Evolutionary conservation across 2,797 vertebrate genomes (phyloP).

Genomic region (Scleropages formosus): DNA sequence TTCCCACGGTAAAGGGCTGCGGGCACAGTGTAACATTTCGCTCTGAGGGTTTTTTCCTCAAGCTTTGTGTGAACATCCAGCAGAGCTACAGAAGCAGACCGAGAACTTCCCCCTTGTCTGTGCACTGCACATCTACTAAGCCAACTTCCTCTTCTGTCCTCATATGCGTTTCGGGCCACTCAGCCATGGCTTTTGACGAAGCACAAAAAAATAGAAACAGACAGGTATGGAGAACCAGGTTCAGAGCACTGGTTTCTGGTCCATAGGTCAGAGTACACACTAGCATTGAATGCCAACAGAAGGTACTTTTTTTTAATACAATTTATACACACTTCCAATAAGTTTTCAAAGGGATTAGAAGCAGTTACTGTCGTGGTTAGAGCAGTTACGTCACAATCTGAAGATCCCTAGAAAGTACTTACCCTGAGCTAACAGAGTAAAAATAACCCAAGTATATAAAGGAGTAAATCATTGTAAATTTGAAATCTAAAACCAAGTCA

Average conservation of each 20-base stretch:
- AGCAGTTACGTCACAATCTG: too few species aligned
- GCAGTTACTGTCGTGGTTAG: too few species aligned
- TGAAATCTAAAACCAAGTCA: too few species aligned
- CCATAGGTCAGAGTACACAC: not conserved
- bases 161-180: too few species aligned
- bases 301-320: too few species aligned
- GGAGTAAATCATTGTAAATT: too few species aligned
- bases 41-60: not conserved
- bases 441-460: too few species aligned
- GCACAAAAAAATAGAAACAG: not conserved
- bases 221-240: too few species aligned
- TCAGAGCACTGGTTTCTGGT: not conserved
- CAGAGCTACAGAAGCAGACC: not conserved
- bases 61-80: not conserved
- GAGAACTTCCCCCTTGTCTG: not conserved
- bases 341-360: too few species aligned
- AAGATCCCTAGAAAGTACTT: too few species aligned
- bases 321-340: too few species aligned
- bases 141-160: not conserved
- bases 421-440: too few species aligned
- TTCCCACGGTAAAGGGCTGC: not conserved
- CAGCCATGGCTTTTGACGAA: not conserved
- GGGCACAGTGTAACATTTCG: not conserved
- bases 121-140: not conserved
- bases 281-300: not conserved